phyloP scores from a whole-genome alignment of 2,113 vertebrate genomes.

The Ia io region DNA sequence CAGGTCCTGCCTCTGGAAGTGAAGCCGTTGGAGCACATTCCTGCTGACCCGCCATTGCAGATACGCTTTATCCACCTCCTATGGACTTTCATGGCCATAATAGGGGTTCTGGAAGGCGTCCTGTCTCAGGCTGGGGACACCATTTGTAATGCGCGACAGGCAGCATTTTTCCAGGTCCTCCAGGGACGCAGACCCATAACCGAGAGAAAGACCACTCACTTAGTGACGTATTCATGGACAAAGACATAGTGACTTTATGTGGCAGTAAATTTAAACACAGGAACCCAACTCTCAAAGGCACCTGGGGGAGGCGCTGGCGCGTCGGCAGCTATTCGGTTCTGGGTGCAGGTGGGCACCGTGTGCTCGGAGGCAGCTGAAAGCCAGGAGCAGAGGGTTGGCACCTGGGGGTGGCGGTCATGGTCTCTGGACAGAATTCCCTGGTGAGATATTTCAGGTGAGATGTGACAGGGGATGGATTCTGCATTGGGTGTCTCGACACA shows the following conservation, averaged over 20 bases:
- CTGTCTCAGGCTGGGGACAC: not conserved
- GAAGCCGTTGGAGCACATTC: too few species aligned
- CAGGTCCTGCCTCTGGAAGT: too few species aligned
- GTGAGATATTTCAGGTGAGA: fast-evolving
- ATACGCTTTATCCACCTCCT: constrained; percentile 67
- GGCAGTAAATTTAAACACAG: not conserved
- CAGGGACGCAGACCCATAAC: not conserved
- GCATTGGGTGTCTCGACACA: fast-evolving
- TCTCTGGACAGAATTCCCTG: not conserved
- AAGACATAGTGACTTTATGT: not conserved
- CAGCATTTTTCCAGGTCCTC: not conserved
- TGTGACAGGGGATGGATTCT: not conserved
- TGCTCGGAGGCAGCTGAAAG: fast-evolving
- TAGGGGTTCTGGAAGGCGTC: constrained; percentile 24
- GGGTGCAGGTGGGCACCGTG: not conserved
- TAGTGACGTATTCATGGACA: not conserved
- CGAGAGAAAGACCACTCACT: not conserved
- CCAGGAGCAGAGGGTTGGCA: too few species aligned
- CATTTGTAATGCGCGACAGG: not conserved
- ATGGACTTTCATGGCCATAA: constrained; percentile 72
- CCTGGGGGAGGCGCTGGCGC: too few species aligned
- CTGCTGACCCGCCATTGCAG: too few species aligned
- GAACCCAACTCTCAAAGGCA: not conserved
- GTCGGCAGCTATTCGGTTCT: not conserved
- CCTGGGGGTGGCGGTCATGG: fast-evolving